These are phyloP conservation scores for Sula dactylatra DNA, from an alignment of 2,113 vertebrate species.

Conservation along the genomic window DNA sequence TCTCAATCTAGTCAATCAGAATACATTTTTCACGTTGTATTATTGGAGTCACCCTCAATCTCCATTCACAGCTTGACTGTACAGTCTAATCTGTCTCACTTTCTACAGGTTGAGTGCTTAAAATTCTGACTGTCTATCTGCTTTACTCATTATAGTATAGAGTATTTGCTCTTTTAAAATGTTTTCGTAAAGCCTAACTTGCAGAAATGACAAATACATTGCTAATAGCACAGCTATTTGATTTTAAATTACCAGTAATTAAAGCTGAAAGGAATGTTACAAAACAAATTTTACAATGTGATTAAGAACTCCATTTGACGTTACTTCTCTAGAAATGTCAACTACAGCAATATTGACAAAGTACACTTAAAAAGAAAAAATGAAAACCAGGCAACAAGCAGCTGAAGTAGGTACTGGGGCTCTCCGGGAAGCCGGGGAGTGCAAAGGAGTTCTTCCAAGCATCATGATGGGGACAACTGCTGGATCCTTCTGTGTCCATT, in stretches of 20 bases:
- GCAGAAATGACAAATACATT: conserved; percentile 7
- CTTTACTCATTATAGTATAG: background rate
- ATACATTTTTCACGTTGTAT: background rate
- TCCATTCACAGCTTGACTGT: background rate
- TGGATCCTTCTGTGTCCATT: fast-evolving
- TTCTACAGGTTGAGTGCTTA: background rate
- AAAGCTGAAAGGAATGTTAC: conserved; percentile 56
- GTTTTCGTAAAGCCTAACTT: background rate
- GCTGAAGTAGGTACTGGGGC: background rate
- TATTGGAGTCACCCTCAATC: background rate
- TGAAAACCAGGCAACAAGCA: background rate
- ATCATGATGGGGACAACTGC: fast-evolving
- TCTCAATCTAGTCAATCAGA: background rate
- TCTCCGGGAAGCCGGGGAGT: background rate
- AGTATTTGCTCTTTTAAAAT: background rate
- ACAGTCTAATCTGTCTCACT: background rate
- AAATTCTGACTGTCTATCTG: background rate
- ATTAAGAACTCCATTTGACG: conserved; percentile 20
- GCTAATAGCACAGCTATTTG: background rate
- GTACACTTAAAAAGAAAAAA: background rate
- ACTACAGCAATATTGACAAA: background rate
- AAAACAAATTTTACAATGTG: conserved; percentile 11
- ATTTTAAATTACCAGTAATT: conserved; percentile 57
- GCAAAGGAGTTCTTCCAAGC: background rate
- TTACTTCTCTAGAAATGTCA: background rate